Base-by-base conservation (phyloP, 2,113 vertebrate genomes). In the Nannospalax galili region DNA sequence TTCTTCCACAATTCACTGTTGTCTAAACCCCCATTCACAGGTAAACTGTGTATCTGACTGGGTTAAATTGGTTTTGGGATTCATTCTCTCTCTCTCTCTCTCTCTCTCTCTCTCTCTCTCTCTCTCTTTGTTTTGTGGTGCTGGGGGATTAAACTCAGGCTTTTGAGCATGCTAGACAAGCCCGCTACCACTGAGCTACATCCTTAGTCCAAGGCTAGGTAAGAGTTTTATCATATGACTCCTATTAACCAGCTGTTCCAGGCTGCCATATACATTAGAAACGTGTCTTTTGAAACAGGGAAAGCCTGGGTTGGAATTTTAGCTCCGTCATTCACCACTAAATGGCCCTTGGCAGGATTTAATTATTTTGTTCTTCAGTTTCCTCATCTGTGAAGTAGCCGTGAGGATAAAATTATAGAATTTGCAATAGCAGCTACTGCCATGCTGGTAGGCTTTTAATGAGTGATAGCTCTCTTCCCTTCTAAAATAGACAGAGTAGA, bases 311-410 rank as follows among this genome's bases (percentile, higher is more conserved):
- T 84, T 84, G 78, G 74, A 67, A 37, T 92, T 73, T 94, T 45
- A 94, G 1, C 4, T 37, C 40, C 19, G 20, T 73, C 11, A 28
- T 72, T 73, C 35, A 42, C 65, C 64, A 45, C 75, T 80, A 32
- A 79, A 64, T 74, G 60, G 73, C 35, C 35, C n/a, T 32, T 82
- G 20, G 15, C 75, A 17, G 74, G 58, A 56, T 77, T 90, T 91
- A 52, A 45, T 87, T 24, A 52, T 67, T 92, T 77, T 92, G 22
- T 52, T 30, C 56, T 88, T 96, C 35, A n/a, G 35, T 91, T 89
- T 93, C 67, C 48, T 86, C 35, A 42, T 92, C 58, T 72, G 60
- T 84, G 56, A 95, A 92, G 84, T 84, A 42, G 70, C 69, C 82
- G 24, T 92, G 30, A 92, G 6, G 35, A 62, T 93, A 80, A 84